Base-by-base conservation (phyloP, 1,140 invertebrate genomes). In the Paraescarpia echinospica region DNA sequence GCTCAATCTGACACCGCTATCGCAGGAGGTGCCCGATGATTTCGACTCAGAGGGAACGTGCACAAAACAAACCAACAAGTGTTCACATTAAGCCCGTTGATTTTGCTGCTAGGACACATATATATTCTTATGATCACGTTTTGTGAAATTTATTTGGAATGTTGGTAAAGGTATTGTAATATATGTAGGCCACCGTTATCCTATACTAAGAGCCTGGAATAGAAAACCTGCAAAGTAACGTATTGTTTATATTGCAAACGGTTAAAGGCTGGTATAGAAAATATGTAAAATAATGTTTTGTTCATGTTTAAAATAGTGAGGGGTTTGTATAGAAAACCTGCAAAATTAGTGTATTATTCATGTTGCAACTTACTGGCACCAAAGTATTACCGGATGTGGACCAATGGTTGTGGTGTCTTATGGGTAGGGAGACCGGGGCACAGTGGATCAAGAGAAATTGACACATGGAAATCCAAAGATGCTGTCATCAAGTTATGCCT, bases 1-100 rank as follows among this genome's bases (percentile, higher is more conserved):
- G 96, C 96, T 98, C n/a, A 98, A 97, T 94, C 96, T 98, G n/a
- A 96, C 97, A 93, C 98, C 98, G 4, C 96, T 98, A 0, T 96
- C 97, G 92, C 97, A 98, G 94, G 97, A 97, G 34, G 97, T 97
- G 94, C 98, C 98, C 14, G 91, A 35, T 41, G 90, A 33, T 6
- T 41, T 41, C 90, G n/a, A 2, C 14, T 77, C 59, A 77, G 2
- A 12, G 59, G 59, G 22, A 77, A 22, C 59, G 2, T 77, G 59
- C 59, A 14, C 59, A 77, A 12, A 27, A 77, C 59, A 77, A 77
- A 77, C 9, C 59, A 77, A 2, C 27, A 18, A 22, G 59, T 77
- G 59, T 27, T 77, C 59, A 77, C 59, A 77, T 2, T 12, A 77
- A 31, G 27, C 59, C 18, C 9, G 18, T 31, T 27, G 12, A 77